These are phyloP conservation scores for Nomada lathburiana DNA, from an alignment of 2,888 invertebrate genomes.

Conservation along the genomic window DNA sequence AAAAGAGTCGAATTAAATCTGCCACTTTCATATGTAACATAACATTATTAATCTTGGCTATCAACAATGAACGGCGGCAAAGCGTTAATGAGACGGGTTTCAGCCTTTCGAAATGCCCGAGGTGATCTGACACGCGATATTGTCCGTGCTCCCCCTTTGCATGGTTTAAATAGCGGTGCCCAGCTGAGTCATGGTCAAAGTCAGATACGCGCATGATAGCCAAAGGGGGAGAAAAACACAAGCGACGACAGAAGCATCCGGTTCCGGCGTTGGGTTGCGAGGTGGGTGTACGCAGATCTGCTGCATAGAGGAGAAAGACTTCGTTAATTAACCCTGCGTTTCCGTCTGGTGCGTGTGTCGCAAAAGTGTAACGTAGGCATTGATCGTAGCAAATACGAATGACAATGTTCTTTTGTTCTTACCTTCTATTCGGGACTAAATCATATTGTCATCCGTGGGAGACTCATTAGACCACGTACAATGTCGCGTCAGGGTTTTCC, in stretches of 20 bases:
- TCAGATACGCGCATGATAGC: constrained; percentile 74
- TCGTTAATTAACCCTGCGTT: constrained; percentile 77
- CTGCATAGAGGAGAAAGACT: constrained; percentile 68
- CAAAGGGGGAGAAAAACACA: constrained; percentile 64
- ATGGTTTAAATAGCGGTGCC: constrained; percentile 63
- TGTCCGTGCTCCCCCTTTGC: constrained; percentile 57
- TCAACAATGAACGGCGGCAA: constrained; percentile 14
- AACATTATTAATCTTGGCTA: constrained; percentile 30
- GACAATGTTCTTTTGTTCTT: constrained; percentile 41
- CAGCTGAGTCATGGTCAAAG: constrained; percentile 79
- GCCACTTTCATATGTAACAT: neutral
- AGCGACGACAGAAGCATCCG: constrained; percentile 82
- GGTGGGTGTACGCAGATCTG: constrained; percentile 36
- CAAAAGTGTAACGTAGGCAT: constrained; percentile 22
- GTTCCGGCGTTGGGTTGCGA: constrained; percentile 66
- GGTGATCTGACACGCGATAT: constrained; percentile 65
- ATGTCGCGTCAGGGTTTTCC: neutral
- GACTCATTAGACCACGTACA: constrained; percentile 28
- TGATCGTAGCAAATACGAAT: constrained; percentile 39
- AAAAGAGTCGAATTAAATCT: constrained; percentile 8
- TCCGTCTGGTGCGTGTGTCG: constrained; percentile 12
- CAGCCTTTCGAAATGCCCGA: constrained; percentile 60
- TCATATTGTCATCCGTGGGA: constrained; percentile 11
- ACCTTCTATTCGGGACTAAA: too few species aligned
- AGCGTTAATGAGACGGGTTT: constrained; percentile 70